These are phyloP conservation scores for Rhinogobio ventralis DNA, from an alignment of 2,797 vertebrate species.

Conservation along the genomic window DNA sequence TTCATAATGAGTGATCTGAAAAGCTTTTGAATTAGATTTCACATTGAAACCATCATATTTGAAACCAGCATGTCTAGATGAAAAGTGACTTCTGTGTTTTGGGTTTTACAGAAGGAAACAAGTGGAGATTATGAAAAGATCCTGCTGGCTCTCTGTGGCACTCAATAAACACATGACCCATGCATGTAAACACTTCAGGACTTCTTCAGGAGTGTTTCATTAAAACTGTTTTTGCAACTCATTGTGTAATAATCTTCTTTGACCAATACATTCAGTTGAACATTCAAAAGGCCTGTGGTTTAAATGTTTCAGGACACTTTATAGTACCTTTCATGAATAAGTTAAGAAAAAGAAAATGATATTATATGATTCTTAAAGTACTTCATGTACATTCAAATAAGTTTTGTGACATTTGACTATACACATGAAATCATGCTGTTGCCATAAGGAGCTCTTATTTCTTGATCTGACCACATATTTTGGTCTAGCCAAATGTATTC, in stretches of 20 bases:
- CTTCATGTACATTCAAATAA: neutral
- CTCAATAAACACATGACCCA: constrained; percentile 63
- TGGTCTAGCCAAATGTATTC: neutral
- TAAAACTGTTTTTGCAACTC: neutral
- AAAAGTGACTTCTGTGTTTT: neutral
- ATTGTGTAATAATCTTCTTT: neutral
- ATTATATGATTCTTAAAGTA: neutral
- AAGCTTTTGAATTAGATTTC: neutral
- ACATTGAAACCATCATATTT: neutral
- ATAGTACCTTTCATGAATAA: neutral
- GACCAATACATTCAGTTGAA: neutral
- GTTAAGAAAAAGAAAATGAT: too few species aligned
- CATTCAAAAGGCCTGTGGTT: neutral
- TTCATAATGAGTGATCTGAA: neutral
- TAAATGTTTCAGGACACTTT: neutral
- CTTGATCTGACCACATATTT: neutral
- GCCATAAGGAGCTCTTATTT: neutral
- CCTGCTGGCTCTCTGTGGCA: constrained; percentile 84
- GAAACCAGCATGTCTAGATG: neutral
- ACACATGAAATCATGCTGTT: neutral
- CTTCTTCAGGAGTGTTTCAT: neutral
- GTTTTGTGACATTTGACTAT: neutral
- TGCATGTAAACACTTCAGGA: neutral
- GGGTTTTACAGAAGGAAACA: constrained; percentile 83
- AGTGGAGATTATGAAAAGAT: constrained; percentile 85